phyloP scores from a whole-genome alignment of 2,113 vertebrate species.

The Ancistrus triradiatus region DNA sequence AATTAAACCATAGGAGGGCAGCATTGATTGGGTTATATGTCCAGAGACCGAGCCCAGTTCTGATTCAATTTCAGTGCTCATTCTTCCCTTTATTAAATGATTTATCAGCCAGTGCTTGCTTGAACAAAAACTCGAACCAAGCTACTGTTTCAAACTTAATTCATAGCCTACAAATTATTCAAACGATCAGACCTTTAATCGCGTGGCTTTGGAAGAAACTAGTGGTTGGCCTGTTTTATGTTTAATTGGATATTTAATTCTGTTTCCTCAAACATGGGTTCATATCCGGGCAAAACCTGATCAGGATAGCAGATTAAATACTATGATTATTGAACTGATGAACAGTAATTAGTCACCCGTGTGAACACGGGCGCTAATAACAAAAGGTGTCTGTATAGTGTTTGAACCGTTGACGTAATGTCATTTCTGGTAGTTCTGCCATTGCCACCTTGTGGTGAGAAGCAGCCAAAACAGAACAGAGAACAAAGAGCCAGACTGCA shows the following conservation, averaged over 20 bases:
- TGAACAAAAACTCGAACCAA: no score
- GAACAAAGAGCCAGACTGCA: conserved; percentile 30
- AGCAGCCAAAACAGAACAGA: not conserved
- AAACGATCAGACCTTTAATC: no score
- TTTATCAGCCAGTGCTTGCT: no score
- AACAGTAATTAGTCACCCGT: conserved; percentile 1
- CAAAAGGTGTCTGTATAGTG: not conserved
- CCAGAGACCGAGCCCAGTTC: not conserved
- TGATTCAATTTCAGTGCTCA: no score
- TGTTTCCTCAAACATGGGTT: no score
- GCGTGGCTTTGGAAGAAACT: no score
- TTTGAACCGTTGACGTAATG: not conserved
- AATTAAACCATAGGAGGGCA: conserved; percentile 62
- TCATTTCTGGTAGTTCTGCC: not conserved
- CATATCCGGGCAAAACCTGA: no score
- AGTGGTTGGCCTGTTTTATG: no score
- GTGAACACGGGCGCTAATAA: not conserved
- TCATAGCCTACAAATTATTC: no score
- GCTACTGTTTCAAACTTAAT: no score
- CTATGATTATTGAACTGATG: conserved; percentile 10
- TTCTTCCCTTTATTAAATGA: no score
- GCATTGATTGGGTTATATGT: conserved; percentile 51
- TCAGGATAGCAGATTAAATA: conserved; percentile 22
- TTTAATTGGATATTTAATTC: no score
- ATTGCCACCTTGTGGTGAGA: conserved; percentile 30